Evolutionary conservation across 2,797 vertebrate species (phyloP), one percentile per base, ranked within the genome.

Genomic region (Momotus momota): DNA sequence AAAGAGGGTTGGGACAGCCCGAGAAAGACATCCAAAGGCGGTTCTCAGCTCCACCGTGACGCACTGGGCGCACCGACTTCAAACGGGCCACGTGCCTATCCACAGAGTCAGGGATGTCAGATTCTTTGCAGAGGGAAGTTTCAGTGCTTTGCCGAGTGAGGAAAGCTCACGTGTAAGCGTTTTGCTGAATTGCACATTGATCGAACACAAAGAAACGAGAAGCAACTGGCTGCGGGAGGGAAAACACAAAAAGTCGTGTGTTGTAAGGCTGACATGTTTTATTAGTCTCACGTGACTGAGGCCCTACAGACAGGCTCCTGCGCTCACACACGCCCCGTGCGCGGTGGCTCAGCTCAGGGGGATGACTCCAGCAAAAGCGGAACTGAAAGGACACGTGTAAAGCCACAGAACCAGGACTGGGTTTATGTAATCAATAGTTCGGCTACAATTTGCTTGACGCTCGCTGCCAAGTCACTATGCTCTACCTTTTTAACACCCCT

Each of bases 151-250:
- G 88, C 71, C 66, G 74, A 89, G 60, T 46, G 77, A 90, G 21
- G 40, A 72, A 52, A 46, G 48, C 43, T 80, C 71, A 23, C 1
- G 7, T 0, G 0, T 21, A 31, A 62, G 54, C 3, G 1, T 78
- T 81, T 71, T 69, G 17, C 27, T 71, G 83, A 92, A 65, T 1
- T 67, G 41, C 48, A 91, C 52, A 38, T 31, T 52, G 52, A 38
- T n/a, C 83, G 62, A 81, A 74, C 25, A 60, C 77, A 87, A 91
- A 66, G 78, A 81, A 97, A 66, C 23, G 75, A 89, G 55, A 88
- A 96, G 54, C 52, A 88, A 51, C 45, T 85, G 71, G 54, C 61
- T 35, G 33, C 62, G 78, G 77, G 58, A 87, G 60, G 51, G 60
- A 75, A 89, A 84, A 64, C 9, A 66, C 25, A 45, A 31, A 17